Base-by-base conservation (phyloP, 2,113 vertebrate genomes). In the Xiphophorus maculatus region DNA sequence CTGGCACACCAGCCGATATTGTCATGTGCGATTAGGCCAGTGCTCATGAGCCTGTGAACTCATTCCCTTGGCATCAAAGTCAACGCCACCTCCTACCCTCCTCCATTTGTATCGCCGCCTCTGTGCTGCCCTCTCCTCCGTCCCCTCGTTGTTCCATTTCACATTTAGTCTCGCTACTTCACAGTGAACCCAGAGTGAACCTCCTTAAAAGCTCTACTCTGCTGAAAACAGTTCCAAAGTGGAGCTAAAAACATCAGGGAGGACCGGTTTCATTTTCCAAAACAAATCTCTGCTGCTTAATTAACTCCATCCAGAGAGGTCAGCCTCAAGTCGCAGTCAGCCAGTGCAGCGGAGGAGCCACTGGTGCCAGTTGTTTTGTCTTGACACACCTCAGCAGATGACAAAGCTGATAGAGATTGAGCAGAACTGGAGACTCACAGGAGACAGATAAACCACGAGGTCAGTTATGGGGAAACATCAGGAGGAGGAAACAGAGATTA, bases 1-100 rank as follows among this genome's bases (percentile, higher is more conserved):
- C 92, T 93, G 94, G 91, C 89, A 89, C 93, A 94, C 91, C 92
- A 92, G 91, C 93, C 91, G 74, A 91, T 91, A 92, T 92, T 94
- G 94, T 95, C 94, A 93, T 92, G 89, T 93, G 86, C 86, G 89
- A 93, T 94, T 93, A 94, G 88, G 80, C 84, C 85, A 81, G 79
- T 77, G 91, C 89, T 93, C 88, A 90, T 74, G 79, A 90, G 90
- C 87, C 92, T 91, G 90, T 93, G 90, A 93, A 93, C 87, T 91
- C 88, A 91, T 89, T 92, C 88, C 89, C 92, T 67, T 87, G 88
- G 88, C 90, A 88, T 90, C 86, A 80, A 85, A 92, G 84, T 88
- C 85, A 77, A 64, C 71, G 73, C 72, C 82, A 37, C 73, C 78
- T 79, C 79, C 72, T 32, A 63, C 83, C 74, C 76, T 68, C 73